A percentile compares a stretch with the other conserved stretches of the same genome.
Conservation (phyloP, 2,797 vertebrate species). For the Urophycis tenuis region DNA sequence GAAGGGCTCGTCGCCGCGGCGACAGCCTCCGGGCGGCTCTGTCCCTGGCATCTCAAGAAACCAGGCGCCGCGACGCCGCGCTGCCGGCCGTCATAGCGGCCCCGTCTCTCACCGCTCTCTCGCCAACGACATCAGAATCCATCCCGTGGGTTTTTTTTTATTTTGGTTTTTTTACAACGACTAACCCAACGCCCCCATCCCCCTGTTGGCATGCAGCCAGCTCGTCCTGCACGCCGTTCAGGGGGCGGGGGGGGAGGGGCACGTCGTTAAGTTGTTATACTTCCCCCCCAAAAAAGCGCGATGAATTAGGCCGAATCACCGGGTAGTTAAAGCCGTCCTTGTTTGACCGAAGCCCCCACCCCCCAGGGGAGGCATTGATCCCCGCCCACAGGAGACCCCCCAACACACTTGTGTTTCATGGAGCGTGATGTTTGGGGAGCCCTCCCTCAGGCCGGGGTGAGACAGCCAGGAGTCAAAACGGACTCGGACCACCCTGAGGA, state of each 20-base stretch:
- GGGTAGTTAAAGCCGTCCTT: neutral
- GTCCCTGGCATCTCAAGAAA: neutral
- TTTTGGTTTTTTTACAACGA: neutral
- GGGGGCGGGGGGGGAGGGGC: too few relatives aligned
- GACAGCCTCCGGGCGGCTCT: neutral
- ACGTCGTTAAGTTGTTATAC: neutral
- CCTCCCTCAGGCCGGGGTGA: neutral
- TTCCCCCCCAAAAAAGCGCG: neutral
- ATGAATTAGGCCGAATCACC: neutral
- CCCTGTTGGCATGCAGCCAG: neutral
- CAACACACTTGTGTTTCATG: neutral
- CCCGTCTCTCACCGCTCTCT: neutral
- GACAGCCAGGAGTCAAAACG: too few relatives aligned
- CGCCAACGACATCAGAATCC: neutral
- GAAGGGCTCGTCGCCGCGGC: slow-evolving; percentile 17
- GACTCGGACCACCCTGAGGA: neutral
- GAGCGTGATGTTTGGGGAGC: neutral
- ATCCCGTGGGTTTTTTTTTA: too few relatives aligned
- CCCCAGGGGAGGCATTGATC: neutral
- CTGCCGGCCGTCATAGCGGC: neutral
- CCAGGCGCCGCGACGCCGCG: neutral
- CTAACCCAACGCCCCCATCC: neutral
- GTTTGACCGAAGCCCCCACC: neutral
- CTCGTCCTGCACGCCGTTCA: neutral
- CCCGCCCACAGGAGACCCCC: neutral